phyloP scores from a whole-genome alignment of 2,797 vertebrate species.

The Pristis pectinata region DNA sequence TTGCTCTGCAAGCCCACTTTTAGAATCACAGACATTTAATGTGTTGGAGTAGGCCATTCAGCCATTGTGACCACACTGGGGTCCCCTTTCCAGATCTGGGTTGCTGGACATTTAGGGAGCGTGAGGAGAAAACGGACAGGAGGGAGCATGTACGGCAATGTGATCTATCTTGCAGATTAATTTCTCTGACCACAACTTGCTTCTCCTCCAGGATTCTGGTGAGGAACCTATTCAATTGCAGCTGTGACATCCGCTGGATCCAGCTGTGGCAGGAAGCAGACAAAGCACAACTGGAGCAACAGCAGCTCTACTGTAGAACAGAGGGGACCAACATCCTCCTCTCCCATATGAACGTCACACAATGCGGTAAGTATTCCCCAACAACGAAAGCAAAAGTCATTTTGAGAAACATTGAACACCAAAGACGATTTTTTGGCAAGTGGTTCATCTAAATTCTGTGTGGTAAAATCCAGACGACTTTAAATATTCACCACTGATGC shows the following conservation, averaged over 20 bases:
- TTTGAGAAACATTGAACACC: background rate
- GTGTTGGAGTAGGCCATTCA: no score
- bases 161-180: background rate
- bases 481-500: background rate
- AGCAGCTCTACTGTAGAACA: constrained; percentile 79
- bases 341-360: constrained; percentile 85
- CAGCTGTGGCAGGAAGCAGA: constrained; percentile 93
- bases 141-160: background rate
- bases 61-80: no score
- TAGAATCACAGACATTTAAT: no score
- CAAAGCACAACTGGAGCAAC: constrained; percentile 75
- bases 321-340: constrained; percentile 72
- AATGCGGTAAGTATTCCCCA: constrained; percentile 73
- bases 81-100: no score
- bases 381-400: no score
- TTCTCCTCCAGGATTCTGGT: constrained; percentile 70
- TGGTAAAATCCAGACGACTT: background rate
- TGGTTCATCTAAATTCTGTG: background rate
- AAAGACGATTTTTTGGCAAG: background rate
- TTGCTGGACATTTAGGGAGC: no score
- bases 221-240: constrained; percentile 85
- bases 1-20: background rate
- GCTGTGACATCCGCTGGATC: constrained; percentile 95
- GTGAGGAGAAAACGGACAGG: no score
- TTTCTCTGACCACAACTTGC: background rate